Evolutionary conservation across 2,888 invertebrate species (phyloP).

Genomic region (Chloromyia formosa): DNA sequence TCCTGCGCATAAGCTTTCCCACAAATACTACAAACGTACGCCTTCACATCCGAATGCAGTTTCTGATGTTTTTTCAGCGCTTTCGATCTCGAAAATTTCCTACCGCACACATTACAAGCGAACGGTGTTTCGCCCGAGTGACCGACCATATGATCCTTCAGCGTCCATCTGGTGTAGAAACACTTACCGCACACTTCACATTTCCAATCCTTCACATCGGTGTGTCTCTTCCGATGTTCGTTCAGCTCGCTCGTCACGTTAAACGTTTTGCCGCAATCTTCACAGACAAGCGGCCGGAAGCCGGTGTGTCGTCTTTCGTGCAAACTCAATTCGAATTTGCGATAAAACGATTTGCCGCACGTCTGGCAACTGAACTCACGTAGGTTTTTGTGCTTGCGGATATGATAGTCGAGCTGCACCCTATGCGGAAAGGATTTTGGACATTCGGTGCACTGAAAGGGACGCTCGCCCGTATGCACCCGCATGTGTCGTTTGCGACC

Average conservation of each 20-base stretch:
- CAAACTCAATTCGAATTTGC: conserved; percentile 15
- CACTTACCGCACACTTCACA: conserved; percentile 43
- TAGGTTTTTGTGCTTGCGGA: conserved; percentile 48
- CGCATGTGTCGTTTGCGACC: conserved; percentile 49
- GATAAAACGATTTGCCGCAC: conserved; percentile 47
- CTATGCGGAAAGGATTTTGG: conserved; percentile 46
- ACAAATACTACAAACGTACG: conserved; percentile 52
- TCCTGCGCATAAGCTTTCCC: conserved; percentile 52
- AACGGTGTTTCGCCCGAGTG: conserved; percentile 28
- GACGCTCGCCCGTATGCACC: conserved; percentile 51
- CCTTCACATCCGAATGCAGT: conserved; percentile 51
- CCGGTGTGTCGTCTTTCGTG: conserved; percentile 29
- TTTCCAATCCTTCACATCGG: conserved; percentile 29
- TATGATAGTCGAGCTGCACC: conserved; percentile 48
- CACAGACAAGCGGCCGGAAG: conserved; percentile 33
- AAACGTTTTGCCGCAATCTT: conserved; percentile 40
- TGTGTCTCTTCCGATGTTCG: conserved; percentile 31
- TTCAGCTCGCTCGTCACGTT: conserved; percentile 36
- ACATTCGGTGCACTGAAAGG: conserved; percentile 50
- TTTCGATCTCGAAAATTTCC: conserved; percentile 50
- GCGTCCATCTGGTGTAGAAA: conserved; percentile 33
- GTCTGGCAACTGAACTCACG: conserved; percentile 48
- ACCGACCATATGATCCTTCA: conserved; percentile 32
- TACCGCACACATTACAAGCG: conserved; percentile 47
- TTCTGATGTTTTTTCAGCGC: conserved; percentile 51